These are phyloP conservation scores for Tiliacea aurago DNA, from an alignment of 2,888 invertebrate species.

Conservation along the genomic window DNA sequence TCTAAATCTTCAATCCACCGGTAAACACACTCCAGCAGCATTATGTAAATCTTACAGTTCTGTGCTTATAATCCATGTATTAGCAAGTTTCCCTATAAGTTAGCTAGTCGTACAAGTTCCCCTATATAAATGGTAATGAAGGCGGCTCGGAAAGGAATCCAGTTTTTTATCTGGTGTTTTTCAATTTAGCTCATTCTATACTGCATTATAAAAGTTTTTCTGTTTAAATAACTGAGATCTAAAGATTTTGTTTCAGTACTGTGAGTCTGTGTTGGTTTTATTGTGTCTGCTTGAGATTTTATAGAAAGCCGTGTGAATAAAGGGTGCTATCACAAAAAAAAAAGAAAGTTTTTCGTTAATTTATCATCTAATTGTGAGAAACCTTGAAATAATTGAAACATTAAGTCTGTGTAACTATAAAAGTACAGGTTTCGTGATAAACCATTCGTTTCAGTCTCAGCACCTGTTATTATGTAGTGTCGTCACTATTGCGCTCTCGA, in stretches of 20 bases:
- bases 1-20: background rate
- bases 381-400: no score
- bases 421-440: no score
- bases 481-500: no score
- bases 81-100: constrained; percentile 77
- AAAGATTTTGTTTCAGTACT: constrained; percentile 44
- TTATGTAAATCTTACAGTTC: constrained; percentile 64
- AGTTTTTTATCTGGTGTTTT: constrained; percentile 75
- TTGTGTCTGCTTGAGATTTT: background rate
- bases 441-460: no score
- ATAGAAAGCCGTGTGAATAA: background rate
- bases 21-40: constrained; percentile 47
- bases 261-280: background rate
- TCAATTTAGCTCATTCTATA: constrained; percentile 78
- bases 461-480: no score
- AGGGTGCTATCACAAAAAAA: no score
- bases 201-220: constrained; percentile 68
- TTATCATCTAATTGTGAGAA: no score
- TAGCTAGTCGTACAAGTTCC: constrained; percentile 79
- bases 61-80: constrained; percentile 75
- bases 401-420: no score
- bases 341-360: no score
- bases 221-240: constrained; percentile 59
- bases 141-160: constrained; percentile 64
- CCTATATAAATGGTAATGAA: constrained; percentile 87